phyloP scores from a whole-genome alignment of 2,888 invertebrate species.

The Choristoneura rosaceana region DNA sequence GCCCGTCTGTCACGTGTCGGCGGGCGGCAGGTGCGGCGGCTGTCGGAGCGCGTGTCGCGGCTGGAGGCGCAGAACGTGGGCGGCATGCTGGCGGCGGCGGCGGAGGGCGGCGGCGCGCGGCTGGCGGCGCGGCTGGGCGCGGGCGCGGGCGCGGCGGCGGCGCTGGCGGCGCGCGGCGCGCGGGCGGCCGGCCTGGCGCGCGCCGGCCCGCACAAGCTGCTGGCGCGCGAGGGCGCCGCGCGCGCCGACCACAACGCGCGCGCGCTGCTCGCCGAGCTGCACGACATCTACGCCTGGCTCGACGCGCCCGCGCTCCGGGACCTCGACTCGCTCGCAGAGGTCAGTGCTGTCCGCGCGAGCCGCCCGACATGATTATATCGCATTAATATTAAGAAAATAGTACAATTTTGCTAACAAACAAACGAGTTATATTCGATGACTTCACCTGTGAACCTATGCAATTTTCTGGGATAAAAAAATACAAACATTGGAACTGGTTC shows the following conservation, averaged over 20 bases:
- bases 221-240: slow-evolving; percentile 79
- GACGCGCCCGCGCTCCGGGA: slow-evolving; percentile 69
- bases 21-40: slow-evolving; percentile 67
- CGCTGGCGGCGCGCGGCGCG: slow-evolving; percentile 83
- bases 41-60: slow-evolving; percentile 94
- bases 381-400: too few relatives aligned
- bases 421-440: too few relatives aligned
- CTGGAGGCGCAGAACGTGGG: slow-evolving; percentile 88
- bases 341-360: slow-evolving; percentile 34
- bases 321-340: slow-evolving; percentile 66
- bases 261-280: slow-evolving; percentile 91
- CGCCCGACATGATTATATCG: too few relatives aligned
- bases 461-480: too few relatives aligned
- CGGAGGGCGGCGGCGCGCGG: slow-evolving; percentile 90
- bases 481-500: too few relatives aligned
- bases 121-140: slow-evolving; percentile 84
- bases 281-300: slow-evolving; percentile 80
- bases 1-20: too few relatives aligned
- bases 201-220: slow-evolving; percentile 81
- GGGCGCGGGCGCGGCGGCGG: slow-evolving; percentile 89
- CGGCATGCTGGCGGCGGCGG: slow-evolving; percentile 89
- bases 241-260: slow-evolving; percentile 93
- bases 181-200: slow-evolving; percentile 83
- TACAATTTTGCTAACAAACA: too few relatives aligned
- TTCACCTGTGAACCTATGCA: too few relatives aligned